phyloP scores from a whole-genome alignment of 2,888 invertebrate genomes.

The Ophion slaviceki region DNA sequence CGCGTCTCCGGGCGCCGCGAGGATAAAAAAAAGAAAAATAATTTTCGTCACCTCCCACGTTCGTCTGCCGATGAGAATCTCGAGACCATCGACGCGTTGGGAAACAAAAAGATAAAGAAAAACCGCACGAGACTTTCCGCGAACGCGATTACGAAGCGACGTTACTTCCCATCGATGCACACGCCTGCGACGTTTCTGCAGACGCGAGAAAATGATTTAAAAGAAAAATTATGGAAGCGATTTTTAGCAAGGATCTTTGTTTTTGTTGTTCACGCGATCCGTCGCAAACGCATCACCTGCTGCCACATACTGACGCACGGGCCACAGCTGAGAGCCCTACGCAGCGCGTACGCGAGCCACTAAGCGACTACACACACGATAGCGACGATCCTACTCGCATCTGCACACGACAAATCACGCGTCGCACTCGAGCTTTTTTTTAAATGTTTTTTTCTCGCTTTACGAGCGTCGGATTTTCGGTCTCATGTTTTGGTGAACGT shows the following conservation, averaged over 20 bases:
- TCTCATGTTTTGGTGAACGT: too few species aligned
- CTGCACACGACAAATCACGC: too few species aligned
- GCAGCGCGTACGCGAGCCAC: too few species aligned
- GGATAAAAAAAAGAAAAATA: constrained; percentile 9
- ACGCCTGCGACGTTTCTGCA: constrained; percentile 22
- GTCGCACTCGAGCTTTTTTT: too few species aligned
- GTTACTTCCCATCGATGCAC: constrained; percentile 46
- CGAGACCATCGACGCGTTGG: constrained; percentile 12
- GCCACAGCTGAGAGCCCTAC: constrained; percentile 51
- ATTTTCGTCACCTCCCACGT: constrained; percentile 28
- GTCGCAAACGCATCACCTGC: constrained; percentile 35
- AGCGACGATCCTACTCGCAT: too few species aligned
- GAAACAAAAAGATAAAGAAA: constrained; percentile 11
- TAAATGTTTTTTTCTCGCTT: too few species aligned
- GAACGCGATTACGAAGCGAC: constrained; percentile 31
- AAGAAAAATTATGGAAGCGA: too few species aligned
- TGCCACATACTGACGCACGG: constrained; percentile 59
- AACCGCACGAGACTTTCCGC: constrained; percentile 33
- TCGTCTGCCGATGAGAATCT: constrained; percentile 6
- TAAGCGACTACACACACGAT: too few species aligned
- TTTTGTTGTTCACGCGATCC: constrained; percentile 57
- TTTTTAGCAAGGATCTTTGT: constrained; percentile 26
- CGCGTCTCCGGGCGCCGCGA: neutral
- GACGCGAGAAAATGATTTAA: neutral
- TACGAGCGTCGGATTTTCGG: too few species aligned